These are phyloP conservation scores for Polypedilum pembai DNA, from an alignment of 1,140 invertebrate species.

Conservation along the genomic window DNA sequence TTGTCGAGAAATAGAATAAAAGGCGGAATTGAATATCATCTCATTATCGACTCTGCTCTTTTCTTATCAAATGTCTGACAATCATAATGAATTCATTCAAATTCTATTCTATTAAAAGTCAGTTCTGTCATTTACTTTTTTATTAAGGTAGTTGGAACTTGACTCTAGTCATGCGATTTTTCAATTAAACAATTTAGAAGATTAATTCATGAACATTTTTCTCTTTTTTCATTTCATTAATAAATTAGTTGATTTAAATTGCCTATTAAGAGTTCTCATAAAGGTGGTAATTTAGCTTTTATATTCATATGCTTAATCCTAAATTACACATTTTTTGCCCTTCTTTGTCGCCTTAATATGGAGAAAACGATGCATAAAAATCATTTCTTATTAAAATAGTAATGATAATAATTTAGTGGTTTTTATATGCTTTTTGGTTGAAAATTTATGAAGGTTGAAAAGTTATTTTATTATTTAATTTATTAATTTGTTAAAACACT, in stretches of 20 bases:
- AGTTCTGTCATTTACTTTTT: too few relatives aligned
- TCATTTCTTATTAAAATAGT: too few relatives aligned
- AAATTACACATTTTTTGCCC: too few relatives aligned
- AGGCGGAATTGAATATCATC: background rate
- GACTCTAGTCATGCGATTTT: background rate
- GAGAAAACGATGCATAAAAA: too few relatives aligned
- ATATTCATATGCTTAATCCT: too few relatives aligned
- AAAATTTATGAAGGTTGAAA: too few relatives aligned
- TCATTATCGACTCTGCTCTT: background rate
- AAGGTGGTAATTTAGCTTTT: background rate
- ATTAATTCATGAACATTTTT: background rate
- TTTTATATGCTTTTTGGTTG: too few relatives aligned
- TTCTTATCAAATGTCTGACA: constrained; percentile 2
- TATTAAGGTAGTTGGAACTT: too few relatives aligned
- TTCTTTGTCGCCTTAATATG: too few relatives aligned
- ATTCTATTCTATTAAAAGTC: background rate
- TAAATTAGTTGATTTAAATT: constrained; percentile 3
- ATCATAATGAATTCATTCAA: constrained; percentile 1
- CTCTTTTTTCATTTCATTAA: background rate
- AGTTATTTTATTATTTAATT: too few relatives aligned
- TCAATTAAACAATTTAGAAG: constrained; percentile 5
- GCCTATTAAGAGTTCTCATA: background rate
- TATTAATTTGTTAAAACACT: too few relatives aligned
- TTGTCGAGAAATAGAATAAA: background rate
- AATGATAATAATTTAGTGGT: too few relatives aligned